Percentiles rank a stretch among this genome's conserved stretches.
These are phyloP conservation scores for Aleiodes alternator DNA, from an alignment of 2,888 invertebrate genomes.

Conservation along the genomic window DNA sequence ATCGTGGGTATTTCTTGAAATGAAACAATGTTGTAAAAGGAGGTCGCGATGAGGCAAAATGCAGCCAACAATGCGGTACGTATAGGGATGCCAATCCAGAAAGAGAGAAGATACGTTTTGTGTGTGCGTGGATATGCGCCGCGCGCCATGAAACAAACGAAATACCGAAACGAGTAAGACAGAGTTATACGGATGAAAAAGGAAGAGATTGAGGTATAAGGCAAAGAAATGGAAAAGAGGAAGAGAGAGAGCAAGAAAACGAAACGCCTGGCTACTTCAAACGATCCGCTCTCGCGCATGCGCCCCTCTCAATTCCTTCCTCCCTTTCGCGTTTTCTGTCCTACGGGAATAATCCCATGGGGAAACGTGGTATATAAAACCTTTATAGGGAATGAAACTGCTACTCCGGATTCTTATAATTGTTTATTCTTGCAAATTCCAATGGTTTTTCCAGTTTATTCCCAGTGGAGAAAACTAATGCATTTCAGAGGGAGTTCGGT, in stretches of 20 bases:
- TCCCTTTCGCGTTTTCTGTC: slow-evolving; percentile 48
- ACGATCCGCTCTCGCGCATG: slow-evolving; percentile 72
- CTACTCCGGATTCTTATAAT: slow-evolving; percentile 74
- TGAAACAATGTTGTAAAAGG: slow-evolving; percentile 45
- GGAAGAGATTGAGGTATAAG: slow-evolving; percentile 36
- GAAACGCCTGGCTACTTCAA: slow-evolving; percentile 70
- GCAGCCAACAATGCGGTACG: slow-evolving; percentile 46
- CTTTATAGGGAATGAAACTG: slow-evolving; percentile 18
- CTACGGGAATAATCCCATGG: slow-evolving; percentile 34
- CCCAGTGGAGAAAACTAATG: neutral
- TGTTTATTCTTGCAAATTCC: slow-evolving; percentile 75
- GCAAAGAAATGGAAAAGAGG: slow-evolving; percentile 45
- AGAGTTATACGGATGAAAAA: slow-evolving; percentile 45
- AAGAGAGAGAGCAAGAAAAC: slow-evolving; percentile 59
- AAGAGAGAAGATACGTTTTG: slow-evolving; percentile 31
- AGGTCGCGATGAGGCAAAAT: slow-evolving; percentile 34
- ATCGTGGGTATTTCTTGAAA: slow-evolving; percentile 39
- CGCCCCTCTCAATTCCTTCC: slow-evolving; percentile 62
- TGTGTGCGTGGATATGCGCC: slow-evolving; percentile 34
- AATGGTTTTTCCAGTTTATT: slow-evolving; percentile 64
- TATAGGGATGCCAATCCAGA: slow-evolving; percentile 40
- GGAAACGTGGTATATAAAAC: slow-evolving; percentile 9
- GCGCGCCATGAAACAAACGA: slow-evolving; percentile 61
- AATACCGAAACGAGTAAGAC: slow-evolving; percentile 62
- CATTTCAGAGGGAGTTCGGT: slow-evolving; percentile 49